Base-by-base conservation (phyloP, 1,140 invertebrate species). In the Neodiprion virginianus region DNA sequence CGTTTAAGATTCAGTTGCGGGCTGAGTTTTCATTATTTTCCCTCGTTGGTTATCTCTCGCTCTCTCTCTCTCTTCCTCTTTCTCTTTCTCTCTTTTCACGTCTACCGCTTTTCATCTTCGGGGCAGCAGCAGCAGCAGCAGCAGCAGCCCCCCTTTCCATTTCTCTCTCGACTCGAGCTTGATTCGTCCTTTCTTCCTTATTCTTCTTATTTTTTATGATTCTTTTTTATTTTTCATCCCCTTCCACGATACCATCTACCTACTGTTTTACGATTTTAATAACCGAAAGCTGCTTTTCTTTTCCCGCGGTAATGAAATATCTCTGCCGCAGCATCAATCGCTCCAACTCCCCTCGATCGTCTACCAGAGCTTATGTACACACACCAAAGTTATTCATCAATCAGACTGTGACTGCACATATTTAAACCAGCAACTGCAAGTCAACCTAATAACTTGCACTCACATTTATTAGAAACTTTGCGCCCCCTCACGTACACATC, bases 1-100 rank as follows among this genome's bases (percentile, higher is more conserved):
- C 84, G 80, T 81, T 87, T 84, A 85, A 85, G 82, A 86, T 86
- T 84, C 84, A 80, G 79, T 80, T 74, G 72, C 74, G 78, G 28
- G 79, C 78, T 79, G 79, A 74, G 82, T 80, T 81, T 82, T 82
- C 82, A 85, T 85, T 83, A 86, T 81, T 85, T 81, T 78, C 70
- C 79, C 74, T 70, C 76, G 73, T 75, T 74, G 53, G 67, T 72
- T 72, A 40, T 71, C 75, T 68, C 67, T 72, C 68, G 72, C 74
- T 61, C 47, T 65, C 69, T 73, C 47, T 68, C 72, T 77, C 70
- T 67, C 61, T 77, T 75, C 77, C 71, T 79, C 79, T 80, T 80
- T 77, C 80, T 82, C 78, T 74, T 79, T 40, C 28, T 40, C 1
- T 40, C 28, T 40, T 5, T 40, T 40, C 28, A 40, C 71, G n/a